These are phyloP conservation scores for Geococcyx californianus DNA, from an alignment of 2,113 vertebrate species.

Conservation along the genomic window DNA sequence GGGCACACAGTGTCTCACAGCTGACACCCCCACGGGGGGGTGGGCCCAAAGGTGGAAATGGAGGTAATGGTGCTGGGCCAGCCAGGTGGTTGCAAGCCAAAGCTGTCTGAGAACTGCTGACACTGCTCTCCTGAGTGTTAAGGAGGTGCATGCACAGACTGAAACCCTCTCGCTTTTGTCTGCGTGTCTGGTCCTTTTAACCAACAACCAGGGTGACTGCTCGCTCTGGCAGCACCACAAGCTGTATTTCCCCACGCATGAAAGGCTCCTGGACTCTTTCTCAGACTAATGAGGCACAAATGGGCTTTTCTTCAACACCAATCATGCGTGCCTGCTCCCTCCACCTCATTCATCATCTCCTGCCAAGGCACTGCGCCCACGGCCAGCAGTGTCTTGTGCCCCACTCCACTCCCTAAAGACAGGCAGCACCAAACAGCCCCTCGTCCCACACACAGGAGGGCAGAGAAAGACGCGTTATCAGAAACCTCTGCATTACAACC, in stretches of 20 bases:
- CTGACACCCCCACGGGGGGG: background rate
- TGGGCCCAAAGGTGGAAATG: background rate
- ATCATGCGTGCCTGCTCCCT: constrained; percentile 18
- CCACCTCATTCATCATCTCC: background rate
- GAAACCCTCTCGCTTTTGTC: background rate
- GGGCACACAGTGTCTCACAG: background rate
- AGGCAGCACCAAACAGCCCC: background rate
- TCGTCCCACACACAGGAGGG: background rate
- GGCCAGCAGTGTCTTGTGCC: background rate
- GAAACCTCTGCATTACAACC: background rate
- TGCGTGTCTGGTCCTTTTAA: background rate
- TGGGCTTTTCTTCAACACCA: constrained; percentile 2
- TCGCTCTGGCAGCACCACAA: background rate
- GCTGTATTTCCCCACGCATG: background rate
- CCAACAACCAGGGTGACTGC: rapidly evolving
- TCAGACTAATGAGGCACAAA: constrained; percentile 44
- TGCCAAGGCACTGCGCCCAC: background rate
- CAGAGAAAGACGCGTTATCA: background rate
- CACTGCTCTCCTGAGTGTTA: background rate
- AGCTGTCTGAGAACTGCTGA: background rate
- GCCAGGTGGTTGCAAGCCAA: background rate
- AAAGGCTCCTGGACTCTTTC: background rate
- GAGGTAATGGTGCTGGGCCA: background rate
- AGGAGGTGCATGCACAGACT: background rate
- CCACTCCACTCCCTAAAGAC: background rate